These are phyloP conservation scores for Episyrphus balteatus DNA, from an alignment of 1,140 invertebrate genomes.

Conservation along the genomic window DNA sequence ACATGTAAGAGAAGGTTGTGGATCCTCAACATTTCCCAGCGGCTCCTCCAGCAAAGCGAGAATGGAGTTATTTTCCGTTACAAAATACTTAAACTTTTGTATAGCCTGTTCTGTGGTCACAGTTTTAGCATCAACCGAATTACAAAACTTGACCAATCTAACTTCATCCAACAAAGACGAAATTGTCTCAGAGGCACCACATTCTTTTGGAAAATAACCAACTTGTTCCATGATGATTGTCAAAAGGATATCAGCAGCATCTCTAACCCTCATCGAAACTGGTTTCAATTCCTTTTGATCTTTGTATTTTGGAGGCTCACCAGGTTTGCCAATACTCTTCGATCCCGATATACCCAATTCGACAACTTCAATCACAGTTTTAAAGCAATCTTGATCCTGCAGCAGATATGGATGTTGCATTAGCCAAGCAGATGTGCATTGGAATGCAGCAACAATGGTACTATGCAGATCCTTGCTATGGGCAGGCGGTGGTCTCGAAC, in stretches of 20 bases:
- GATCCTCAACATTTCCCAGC: constrained; percentile 67
- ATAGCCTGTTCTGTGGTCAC: constrained; percentile 28
- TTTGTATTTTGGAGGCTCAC: constrained; percentile 83
- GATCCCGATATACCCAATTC: constrained; percentile 95
- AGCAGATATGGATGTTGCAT: constrained; percentile 77
- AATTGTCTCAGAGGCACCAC: constrained; percentile 63
- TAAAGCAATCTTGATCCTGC: constrained; percentile 84
- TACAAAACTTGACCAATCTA: constrained; percentile 70
- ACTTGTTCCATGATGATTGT: constrained; percentile 87
- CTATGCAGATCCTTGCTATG: constrained; percentile 98
- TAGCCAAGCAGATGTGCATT: constrained; percentile 86
- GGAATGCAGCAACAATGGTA: constrained; percentile 90
- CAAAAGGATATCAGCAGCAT: constrained; percentile 87
- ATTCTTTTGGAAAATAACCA: constrained; percentile 72
- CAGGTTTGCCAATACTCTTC: constrained; percentile 76
- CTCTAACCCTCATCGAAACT: constrained; percentile 88
- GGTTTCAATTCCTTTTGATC: constrained; percentile 93
- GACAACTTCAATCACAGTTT: constrained; percentile 88
- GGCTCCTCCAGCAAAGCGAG: constrained; percentile 85
- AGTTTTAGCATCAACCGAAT: constrained; percentile 39
- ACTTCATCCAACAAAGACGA: constrained; percentile 82
- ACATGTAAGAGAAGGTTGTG: constrained; percentile 60
- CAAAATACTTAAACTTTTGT: constrained; percentile 74
- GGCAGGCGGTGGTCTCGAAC: constrained; percentile 83
- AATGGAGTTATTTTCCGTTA: constrained; percentile 80